phyloP scores from a whole-genome alignment of 1,140 invertebrate genomes.

The Thaumetopoea pityocampa region DNA sequence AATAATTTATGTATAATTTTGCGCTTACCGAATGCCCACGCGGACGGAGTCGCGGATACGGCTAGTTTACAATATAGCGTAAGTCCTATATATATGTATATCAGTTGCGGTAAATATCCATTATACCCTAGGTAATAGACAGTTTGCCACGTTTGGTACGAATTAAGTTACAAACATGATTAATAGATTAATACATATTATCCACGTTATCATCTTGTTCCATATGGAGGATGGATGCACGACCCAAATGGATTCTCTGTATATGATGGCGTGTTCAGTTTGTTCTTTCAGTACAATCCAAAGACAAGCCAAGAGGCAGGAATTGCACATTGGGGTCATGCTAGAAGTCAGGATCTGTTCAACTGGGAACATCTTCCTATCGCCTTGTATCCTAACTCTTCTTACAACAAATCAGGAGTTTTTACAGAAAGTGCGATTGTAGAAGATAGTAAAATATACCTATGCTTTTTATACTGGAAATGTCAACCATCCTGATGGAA shows the following conservation, averaged over 20 bases:
- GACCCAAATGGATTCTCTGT: slow-evolving; percentile 66
- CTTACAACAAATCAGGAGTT: slow-evolving; percentile 50
- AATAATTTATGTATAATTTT: too few species aligned
- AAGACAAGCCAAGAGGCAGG: slow-evolving; percentile 32
- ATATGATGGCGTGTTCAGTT: slow-evolving; percentile 46
- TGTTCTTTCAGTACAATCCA: slow-evolving; percentile 65
- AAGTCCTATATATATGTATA: too few species aligned
- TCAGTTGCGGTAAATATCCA: too few species aligned
- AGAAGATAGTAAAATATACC: slow-evolving; percentile 46
- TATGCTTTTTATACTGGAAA: slow-evolving; percentile 66
- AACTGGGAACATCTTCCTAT: slow-evolving; percentile 55
- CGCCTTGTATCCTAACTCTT: slow-evolving; percentile 51
- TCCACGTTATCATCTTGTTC: slow-evolving; percentile 49
- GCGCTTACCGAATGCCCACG: too few species aligned
- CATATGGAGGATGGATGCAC: slow-evolving; percentile 63
- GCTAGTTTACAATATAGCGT: too few species aligned
- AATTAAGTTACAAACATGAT: too few species aligned
- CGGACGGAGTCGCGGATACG: too few species aligned
- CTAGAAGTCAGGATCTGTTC: slow-evolving; percentile 50
- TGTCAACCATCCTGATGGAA: slow-evolving; percentile 31
- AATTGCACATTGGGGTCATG: slow-evolving; percentile 59
- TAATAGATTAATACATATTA: too few species aligned
- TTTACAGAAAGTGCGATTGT: slow-evolving; percentile 65
- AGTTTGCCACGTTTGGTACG: too few species aligned
- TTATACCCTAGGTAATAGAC: too few species aligned